Evolutionary conservation across 2,113 vertebrate genomes (phyloP).

Genomic region (Bubo blakistoni): DNA sequence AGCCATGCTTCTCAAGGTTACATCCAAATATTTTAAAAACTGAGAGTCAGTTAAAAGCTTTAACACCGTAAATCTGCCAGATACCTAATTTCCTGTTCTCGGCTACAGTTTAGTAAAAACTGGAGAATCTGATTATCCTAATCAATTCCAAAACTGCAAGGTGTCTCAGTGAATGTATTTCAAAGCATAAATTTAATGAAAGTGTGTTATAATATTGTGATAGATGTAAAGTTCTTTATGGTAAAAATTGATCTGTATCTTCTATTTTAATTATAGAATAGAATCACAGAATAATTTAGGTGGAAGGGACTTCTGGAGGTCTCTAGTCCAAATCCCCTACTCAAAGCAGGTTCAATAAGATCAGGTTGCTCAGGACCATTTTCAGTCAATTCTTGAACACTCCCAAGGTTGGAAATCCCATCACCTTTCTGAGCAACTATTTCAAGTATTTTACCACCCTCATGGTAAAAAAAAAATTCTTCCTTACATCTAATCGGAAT

Average conservation of each 20-base stretch:
- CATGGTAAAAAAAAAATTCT: not conserved
- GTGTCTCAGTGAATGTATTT: not conserved
- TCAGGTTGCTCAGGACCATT: not conserved
- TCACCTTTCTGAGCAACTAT: not conserved
- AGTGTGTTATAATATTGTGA: not conserved
- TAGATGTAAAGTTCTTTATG: not conserved
- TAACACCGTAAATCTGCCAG: not conserved
- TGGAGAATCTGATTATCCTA: not conserved
- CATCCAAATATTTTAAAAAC: not conserved
- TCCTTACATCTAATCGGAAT: not conserved
- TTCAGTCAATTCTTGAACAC: not conserved
- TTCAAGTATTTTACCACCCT: not conserved
- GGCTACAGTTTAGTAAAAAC: not conserved
- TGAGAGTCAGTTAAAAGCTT: not conserved
- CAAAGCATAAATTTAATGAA: not conserved
- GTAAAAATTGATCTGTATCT: not conserved
- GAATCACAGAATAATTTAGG: not conserved
- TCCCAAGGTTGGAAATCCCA: not conserved
- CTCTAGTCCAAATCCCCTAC: not conserved
- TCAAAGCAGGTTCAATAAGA: not conserved
- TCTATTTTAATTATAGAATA: not conserved
- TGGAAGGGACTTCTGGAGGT: not conserved
- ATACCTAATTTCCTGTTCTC: not conserved
- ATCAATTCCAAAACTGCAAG: not conserved
- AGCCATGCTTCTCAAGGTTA: not conserved